Percentiles rank a stretch among this genome's conserved stretches.
phyloP scores from a whole-genome alignment of 2,888 invertebrate genomes.

The Glyphotaelius pellucidus region DNA sequence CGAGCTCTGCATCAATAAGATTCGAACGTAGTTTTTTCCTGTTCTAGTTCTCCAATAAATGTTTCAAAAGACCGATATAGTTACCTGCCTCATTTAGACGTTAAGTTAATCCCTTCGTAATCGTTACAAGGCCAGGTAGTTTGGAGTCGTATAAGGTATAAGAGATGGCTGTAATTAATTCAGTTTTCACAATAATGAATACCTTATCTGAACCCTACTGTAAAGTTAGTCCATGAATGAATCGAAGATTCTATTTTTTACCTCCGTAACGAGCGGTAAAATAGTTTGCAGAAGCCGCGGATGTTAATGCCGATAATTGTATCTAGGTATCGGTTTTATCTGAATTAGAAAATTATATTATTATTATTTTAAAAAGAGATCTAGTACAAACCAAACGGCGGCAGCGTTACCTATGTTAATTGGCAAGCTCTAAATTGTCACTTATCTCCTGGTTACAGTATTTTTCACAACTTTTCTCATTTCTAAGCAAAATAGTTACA shows the following conservation, averaged over 20 bases:
- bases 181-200: neutral
- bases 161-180: neutral
- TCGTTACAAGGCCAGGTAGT: neutral
- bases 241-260: neutral
- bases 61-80: neutral
- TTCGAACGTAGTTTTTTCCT: neutral
- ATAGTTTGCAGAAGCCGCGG: too few relatives aligned
- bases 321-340: too few relatives aligned
- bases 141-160: neutral
- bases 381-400: too few relatives aligned
- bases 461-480: too few relatives aligned
- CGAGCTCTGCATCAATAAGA: neutral
- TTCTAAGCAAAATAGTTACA: neutral
- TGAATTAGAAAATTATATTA: too few relatives aligned
- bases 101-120: neutral
- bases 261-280: neutral
- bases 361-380: too few relatives aligned
- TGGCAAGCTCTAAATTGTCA: too few relatives aligned
- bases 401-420: too few relatives aligned
- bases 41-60: neutral
- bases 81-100: neutral
- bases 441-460: too few relatives aligned
- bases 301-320: too few relatives aligned
- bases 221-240: neutral
- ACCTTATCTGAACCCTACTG: neutral